phyloP scores from a whole-genome alignment of 2,113 vertebrate genomes.

The Antechinus flavipes region DNA sequence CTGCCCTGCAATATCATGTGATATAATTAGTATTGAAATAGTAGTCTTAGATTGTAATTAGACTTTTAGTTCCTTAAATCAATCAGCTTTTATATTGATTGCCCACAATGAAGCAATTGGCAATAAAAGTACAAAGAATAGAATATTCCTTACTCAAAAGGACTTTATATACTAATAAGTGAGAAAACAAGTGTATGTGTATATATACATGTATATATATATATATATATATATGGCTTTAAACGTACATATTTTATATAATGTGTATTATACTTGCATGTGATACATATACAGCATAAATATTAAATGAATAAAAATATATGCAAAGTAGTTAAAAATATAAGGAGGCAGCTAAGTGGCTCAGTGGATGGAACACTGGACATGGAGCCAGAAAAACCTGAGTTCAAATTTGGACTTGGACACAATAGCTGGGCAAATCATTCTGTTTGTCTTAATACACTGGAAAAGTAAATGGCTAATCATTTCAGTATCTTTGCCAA shows the following conservation, averaged over 20 bases:
- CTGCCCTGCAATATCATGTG: not conserved
- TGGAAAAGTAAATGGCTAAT: not conserved
- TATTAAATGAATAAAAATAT: not conserved
- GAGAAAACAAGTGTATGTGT: not conserved
- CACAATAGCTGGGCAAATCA: not conserved
- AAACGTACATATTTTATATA: not conserved
- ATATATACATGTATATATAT: not conserved
- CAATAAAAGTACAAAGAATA: not conserved
- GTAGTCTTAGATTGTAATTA: not conserved
- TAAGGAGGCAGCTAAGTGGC: not conserved
- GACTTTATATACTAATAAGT: not conserved
- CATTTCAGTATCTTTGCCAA: not conserved
- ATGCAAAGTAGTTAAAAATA: not conserved
- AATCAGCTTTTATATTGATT: not conserved
- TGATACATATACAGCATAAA: not conserved
- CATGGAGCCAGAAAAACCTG: not conserved
- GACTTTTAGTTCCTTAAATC: not conserved
- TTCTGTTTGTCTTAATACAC: too few species aligned
- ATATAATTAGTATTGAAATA: not conserved
- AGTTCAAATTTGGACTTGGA: not conserved
- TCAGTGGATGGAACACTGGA: not conserved
- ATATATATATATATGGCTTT: not conserved
- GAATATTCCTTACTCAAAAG: not conserved
- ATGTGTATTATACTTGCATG: not conserved
- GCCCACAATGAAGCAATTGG: not conserved